Evolutionary conservation across 1,140 invertebrate genomes (phyloP).

Genomic region (Aphelinus atriplicis): DNA sequence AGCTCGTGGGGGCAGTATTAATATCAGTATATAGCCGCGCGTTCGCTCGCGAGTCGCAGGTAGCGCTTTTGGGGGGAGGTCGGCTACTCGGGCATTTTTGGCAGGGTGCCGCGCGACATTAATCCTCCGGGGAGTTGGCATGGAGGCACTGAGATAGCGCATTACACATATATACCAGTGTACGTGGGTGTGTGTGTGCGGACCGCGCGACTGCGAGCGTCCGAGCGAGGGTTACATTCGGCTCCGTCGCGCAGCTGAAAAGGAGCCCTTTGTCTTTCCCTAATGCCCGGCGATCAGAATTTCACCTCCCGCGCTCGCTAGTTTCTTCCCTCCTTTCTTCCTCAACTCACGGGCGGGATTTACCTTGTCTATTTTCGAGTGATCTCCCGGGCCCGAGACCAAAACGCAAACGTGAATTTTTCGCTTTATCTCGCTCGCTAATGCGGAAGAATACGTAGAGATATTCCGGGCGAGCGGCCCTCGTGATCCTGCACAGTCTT

Average conservation of each 20-base stretch:
- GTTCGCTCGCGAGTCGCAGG: no score
- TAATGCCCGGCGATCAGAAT: not conserved
- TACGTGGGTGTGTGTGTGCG: no score
- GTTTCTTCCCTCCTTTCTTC: no score
- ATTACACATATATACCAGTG: conserved; percentile 8
- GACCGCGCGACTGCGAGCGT: no score
- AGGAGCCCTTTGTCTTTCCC: conserved; percentile 48
- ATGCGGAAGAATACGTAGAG: no score
- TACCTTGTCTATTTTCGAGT: conserved; percentile 16
- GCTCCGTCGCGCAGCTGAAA: conserved; percentile 43
- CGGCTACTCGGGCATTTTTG: conserved; percentile 49
- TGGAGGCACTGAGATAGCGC: conserved; percentile 36
- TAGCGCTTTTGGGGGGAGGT: no score
- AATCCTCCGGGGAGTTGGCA: conserved; percentile 49
- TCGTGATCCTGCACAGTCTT: no score
- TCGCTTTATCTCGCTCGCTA: not conserved
- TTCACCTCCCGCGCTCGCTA: no score
- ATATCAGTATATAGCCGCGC: no score
- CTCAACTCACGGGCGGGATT: not conserved
- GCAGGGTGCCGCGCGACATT: conserved; percentile 55
- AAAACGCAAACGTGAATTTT: conserved; percentile 28
- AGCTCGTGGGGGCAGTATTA: no score
- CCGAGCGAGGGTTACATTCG: conserved; percentile 29
- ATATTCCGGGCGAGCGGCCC: no score
- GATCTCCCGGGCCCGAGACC: not conserved